These are phyloP conservation scores for Heliconius hewitsoni DNA, from an alignment of 1,140 invertebrate genomes.

Conservation along the genomic window DNA sequence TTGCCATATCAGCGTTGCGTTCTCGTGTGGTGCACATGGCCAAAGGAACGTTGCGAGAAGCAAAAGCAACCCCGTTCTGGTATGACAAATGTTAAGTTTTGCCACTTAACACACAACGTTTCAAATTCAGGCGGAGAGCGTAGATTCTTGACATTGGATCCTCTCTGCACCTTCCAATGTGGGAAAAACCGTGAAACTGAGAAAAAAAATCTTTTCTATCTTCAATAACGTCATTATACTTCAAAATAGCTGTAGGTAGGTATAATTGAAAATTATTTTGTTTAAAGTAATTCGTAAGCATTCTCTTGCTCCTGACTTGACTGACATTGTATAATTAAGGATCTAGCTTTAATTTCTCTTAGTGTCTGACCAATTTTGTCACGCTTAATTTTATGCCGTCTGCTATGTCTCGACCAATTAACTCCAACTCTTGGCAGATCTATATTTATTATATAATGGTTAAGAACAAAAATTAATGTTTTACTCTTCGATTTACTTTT, in stretches of 20 bases:
- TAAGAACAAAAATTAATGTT: neutral
- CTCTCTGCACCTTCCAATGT: too few species aligned
- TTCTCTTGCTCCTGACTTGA: neutral
- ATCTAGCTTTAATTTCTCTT: conserved; percentile 60
- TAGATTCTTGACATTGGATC: too few species aligned
- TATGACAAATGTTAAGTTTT: too few species aligned
- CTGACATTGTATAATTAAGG: conserved; percentile 55
- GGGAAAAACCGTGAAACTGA: too few species aligned
- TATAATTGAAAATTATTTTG: neutral
- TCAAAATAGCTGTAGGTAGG: neutral
- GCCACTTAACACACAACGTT: too few species aligned
- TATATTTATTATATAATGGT: conserved; percentile 19
- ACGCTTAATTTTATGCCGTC: conserved; percentile 64
- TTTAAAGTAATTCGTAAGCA: neutral
- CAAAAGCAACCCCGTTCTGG: too few species aligned
- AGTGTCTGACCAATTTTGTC: conserved; percentile 64
- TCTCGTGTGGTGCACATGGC: too few species aligned
- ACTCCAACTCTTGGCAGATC: conserved; percentile 31
- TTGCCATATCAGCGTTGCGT: too few species aligned
- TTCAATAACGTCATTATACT: neutral
- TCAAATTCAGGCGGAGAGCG: too few species aligned
- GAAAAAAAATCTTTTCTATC: too few species aligned
- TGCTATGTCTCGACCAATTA: conserved; percentile 58
- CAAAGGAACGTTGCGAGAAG: too few species aligned
- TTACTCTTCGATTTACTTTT: neutral